These are phyloP conservation scores for Drosophila busckii DNA, from an alignment of 1,140 invertebrate species.

Conservation along the genomic window DNA sequence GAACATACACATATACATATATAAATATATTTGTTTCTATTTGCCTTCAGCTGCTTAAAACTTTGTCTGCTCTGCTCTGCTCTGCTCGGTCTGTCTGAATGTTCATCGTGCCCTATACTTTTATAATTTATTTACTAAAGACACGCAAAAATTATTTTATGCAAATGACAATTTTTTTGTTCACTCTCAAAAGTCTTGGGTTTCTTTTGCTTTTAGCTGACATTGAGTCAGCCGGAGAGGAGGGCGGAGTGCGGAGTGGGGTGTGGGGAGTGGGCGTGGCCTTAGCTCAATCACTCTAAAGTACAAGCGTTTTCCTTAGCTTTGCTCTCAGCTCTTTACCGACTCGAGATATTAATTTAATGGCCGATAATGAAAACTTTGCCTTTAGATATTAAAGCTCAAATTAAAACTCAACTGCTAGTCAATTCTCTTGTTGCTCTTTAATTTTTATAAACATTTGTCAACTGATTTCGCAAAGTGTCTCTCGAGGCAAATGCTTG, in stretches of 20 bases:
- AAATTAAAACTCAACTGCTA: neutral
- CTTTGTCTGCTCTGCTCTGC: no score
- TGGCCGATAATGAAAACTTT: no score
- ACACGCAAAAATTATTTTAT: constrained; percentile 74
- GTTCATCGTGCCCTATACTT: constrained; percentile 39
- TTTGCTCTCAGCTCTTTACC: no score
- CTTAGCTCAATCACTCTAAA: no score
- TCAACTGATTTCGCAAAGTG: constrained; percentile 19
- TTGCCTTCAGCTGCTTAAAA: neutral
- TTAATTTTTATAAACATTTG: constrained; percentile 12
- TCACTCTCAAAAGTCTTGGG: no score
- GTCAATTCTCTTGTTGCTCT: neutral
- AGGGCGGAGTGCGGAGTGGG: no score
- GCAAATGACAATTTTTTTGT: constrained; percentile 64
- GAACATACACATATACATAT: constrained; percentile 1
- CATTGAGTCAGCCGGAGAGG: no score
- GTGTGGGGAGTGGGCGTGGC: no score
- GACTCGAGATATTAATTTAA: no score
- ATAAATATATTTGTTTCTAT: constrained; percentile 3
- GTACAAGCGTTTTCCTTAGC: no score
- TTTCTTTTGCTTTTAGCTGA: no score
- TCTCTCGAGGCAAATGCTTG: constrained; percentile 8
- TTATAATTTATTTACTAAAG: constrained; percentile 71
- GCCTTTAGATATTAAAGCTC: no score
- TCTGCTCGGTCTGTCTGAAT: neutral